Percentiles rank a stretch among this genome's conserved stretches.
phyloP scores from a whole-genome alignment of 2,113 vertebrate species.

The Calonectris borealis region DNA sequence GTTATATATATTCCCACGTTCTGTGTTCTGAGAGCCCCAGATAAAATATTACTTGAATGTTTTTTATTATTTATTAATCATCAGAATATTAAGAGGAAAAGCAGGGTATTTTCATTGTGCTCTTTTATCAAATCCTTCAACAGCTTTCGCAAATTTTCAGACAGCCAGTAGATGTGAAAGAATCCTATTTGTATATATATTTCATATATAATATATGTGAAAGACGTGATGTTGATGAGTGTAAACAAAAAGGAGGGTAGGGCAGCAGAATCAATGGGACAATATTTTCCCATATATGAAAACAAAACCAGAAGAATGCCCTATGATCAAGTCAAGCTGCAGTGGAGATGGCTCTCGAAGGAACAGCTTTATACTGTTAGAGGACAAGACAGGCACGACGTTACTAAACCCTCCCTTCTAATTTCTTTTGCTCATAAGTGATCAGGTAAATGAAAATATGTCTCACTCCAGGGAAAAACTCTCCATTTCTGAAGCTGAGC shows the following conservation, averaged over 20 bases:
- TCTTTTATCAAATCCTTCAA: not conserved
- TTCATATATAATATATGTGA: not conserved
- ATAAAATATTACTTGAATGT: not conserved
- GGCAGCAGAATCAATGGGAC: not conserved
- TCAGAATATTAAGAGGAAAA: not conserved
- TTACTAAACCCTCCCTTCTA: not conserved
- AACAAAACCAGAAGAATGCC: not conserved
- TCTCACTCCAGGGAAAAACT: not conserved
- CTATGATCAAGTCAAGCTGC: not conserved
- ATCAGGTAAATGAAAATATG: not conserved
- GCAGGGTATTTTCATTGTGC: not conserved
- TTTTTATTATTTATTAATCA: constrained; percentile 1
- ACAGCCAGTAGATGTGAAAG: not conserved
- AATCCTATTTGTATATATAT: not conserved
- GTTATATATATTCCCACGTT: not conserved
- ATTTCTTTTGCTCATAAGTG: not conserved
- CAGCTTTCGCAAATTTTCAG: not conserved
- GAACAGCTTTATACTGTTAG: not conserved
- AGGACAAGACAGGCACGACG: not conserved
- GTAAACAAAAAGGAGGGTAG: not conserved
- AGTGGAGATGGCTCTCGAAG: not conserved
- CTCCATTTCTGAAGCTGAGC: not conserved
- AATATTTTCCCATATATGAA: not conserved
- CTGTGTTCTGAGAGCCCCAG: not conserved
- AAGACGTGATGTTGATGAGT: not conserved